Evolutionary conservation across 2,113 vertebrate species (phyloP), one percentile per base, ranked within the genome.

Genomic region (Albula goreensis): DNA sequence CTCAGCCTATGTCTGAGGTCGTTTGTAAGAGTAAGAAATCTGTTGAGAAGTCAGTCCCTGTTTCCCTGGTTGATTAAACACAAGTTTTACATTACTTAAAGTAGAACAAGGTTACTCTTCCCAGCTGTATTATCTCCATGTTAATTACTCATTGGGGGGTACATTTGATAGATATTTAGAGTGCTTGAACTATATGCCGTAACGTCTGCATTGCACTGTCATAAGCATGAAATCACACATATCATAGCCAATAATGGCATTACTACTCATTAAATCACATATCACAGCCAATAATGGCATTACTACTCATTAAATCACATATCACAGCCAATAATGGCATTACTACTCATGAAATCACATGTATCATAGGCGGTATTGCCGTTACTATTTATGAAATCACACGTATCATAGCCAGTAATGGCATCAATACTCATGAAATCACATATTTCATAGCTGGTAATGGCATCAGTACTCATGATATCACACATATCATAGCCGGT

Each of bases 101-200:
- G 70, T 31, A 7, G 57, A 89, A 51, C 70, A 84, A 87, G 83
- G 88, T 80, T 84, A 85, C 10, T 13, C 81, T 85, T 66, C 8
- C 77, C 80, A 79, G 66, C 83, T 74, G 51, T 57, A 57, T 81
- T 63, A 70, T 70, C n/a, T n/a, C 10, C 51, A 49, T 86, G 88
- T 82, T 89, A 89, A 89, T 89, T 87, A 82, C 85, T 87, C 81
- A 53, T 63, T 86, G 83, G 80, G 41, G 85, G 78, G 56, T 60
- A 51, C n/a, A 66, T 11, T 81, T 83, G 74, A 82, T 56, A 31
- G 70, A 52, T 31, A 56, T 56, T 7, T 56, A 56, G 53, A 19
- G 70, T 31, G 70, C 8, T 74, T 74, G 31, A 60, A 12, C 17
- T 60, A 60, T 60, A 15, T 15, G 17, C 11, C 3, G 57, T 15